phyloP scores from a whole-genome alignment of 2,797 vertebrate species.

The Sebastes miniatus region DNA sequence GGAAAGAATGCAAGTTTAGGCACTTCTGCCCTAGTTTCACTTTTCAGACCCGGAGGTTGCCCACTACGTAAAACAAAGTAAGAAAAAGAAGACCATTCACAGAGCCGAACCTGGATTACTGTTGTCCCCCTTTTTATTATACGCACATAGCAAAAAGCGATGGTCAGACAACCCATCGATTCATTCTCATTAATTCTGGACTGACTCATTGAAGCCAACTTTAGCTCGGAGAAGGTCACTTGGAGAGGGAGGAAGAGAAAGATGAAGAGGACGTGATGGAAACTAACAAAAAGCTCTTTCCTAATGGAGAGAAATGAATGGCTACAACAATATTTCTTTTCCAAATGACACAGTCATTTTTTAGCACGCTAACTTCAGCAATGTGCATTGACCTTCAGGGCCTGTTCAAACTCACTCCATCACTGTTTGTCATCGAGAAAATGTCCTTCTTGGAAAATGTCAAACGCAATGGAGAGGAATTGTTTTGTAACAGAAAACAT shows the following conservation, averaged over 20 bases:
- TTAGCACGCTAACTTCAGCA: conserved; percentile 7
- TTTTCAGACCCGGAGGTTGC: too few relatives aligned
- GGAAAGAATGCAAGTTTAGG: too few relatives aligned
- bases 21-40: too few relatives aligned
- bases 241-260: not conserved
- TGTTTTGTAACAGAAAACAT: not conserved
- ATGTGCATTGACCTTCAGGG: conserved; percentile 7
- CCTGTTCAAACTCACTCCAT: conserved; percentile 1
- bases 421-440: not conserved
- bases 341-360: conserved; percentile 2
- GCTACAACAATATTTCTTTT: not conserved
- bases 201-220: not conserved
- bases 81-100: not conserved
- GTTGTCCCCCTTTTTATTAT: not conserved
- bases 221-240: conserved; percentile 5
- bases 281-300: not conserved
- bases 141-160: not conserved
- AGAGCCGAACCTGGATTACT: not conserved
- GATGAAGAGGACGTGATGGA: not conserved
- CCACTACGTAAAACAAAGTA: not conserved
- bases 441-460: not conserved
- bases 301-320: conserved; percentile 10
- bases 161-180: not conserved
- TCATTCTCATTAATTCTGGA: conserved; percentile 1
- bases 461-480: not conserved